These are phyloP conservation scores for Phyllostomus discolor DNA, from an alignment of 2,113 vertebrate species.

Conservation along the genomic window DNA sequence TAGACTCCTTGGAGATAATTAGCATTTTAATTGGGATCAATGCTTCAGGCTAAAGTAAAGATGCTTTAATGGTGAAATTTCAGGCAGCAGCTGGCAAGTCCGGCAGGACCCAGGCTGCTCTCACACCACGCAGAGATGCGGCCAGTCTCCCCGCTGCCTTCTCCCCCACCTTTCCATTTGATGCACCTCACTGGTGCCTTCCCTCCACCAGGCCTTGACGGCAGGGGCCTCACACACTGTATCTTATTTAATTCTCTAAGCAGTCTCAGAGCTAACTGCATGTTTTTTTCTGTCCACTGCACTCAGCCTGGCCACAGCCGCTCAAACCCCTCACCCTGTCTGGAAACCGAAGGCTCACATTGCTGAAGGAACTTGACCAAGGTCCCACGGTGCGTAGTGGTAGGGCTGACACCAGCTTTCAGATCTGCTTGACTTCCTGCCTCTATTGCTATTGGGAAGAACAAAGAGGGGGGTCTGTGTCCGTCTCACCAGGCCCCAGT, in stretches of 20 bases:
- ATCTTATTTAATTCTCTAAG: neutral
- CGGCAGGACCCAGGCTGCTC: neutral
- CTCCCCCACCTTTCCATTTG: neutral
- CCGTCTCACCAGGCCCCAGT: rapidly evolving
- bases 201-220: rapidly evolving
- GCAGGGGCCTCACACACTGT: rapidly evolving
- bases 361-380: neutral
- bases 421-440: rapidly evolving
- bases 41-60: conserved; percentile 20
- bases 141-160: neutral
- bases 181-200: neutral
- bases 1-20: conserved; percentile 52
- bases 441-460: neutral
- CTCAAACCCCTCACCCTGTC: neutral
- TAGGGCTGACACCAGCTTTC: neutral
- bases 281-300: neutral
- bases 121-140: neutral
- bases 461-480: no score
- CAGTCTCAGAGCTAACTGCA: neutral
- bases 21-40: conserved; percentile 68
- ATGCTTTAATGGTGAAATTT: neutral
- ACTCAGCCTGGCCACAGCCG: neutral
- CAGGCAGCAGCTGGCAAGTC: neutral
- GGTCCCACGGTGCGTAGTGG: neutral
- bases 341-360: neutral